Percentiles rank a stretch among this genome's conserved stretches.
phyloP scores from a whole-genome alignment of 2,888 invertebrate species.

The Pollenia angustigena region DNA sequence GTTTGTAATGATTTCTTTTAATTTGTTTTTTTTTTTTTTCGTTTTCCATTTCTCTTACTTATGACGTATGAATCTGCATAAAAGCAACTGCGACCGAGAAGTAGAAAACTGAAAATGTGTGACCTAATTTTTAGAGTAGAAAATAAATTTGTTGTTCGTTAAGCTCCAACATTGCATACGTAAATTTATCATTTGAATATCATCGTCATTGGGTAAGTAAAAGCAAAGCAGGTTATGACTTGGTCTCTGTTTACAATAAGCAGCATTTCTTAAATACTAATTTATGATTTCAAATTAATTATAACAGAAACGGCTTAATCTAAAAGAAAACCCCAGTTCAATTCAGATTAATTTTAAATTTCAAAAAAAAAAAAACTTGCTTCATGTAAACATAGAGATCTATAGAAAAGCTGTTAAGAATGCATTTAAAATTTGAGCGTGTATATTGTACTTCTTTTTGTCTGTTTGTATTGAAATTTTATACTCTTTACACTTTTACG shows the following conservation, averaged over 20 bases:
- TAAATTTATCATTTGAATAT: conserved; percentile 68
- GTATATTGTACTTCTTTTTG: conserved; percentile 5
- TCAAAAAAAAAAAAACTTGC: no score
- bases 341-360: no score
- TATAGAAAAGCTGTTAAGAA: conserved; percentile 5
- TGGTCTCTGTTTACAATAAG: no score
- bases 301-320: no score
- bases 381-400: no score
- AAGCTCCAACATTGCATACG: conserved; percentile 48
- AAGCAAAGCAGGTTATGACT: neutral
- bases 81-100: conserved; percentile 15
- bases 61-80: conserved; percentile 63
- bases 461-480: neutral
- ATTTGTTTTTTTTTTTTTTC: conserved; percentile 4
- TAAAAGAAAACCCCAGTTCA: no score
- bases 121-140: conserved; percentile 66
- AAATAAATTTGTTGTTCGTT: conserved; percentile 50
- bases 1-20: conserved; percentile 15
- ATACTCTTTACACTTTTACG: conserved; percentile 21
- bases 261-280: no score
- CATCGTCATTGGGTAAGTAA: conserved; percentile 29
- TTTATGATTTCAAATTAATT: no score
- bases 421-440: conserved; percentile 17
- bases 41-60: conserved; percentile 22
- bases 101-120: conserved; percentile 37